Conservation (phyloP, 2,797 vertebrate genomes). For the Lagodon rhomboides region DNA sequence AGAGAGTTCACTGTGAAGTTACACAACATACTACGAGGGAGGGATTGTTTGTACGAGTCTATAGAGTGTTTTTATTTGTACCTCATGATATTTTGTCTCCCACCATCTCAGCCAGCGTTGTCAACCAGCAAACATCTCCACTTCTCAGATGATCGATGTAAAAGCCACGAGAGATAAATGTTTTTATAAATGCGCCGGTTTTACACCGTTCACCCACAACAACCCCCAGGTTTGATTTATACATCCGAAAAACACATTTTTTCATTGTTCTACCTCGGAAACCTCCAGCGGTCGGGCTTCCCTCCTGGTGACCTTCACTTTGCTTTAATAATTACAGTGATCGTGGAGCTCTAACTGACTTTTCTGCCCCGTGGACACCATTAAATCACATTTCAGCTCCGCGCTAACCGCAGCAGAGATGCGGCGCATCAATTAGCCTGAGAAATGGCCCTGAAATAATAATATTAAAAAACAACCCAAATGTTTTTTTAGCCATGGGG, state of each 20-base stretch:
- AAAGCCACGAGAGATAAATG: not conserved
- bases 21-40: no score
- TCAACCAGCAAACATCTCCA: not conserved
- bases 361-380: slow-evolving; percentile 59
- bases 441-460: slow-evolving; percentile 56
- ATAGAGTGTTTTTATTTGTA: no score
- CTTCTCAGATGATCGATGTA: not conserved
- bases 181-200: not conserved
- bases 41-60: no score
- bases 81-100: not conserved
- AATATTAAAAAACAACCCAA: slow-evolving; percentile 23
- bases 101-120: not conserved
- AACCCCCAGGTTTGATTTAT: not conserved
- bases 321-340: slow-evolving; percentile 71
- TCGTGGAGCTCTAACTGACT: slow-evolving; percentile 59
- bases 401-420: slow-evolving; percentile 48
- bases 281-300: slow-evolving; percentile 12
- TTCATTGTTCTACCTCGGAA: slow-evolving; percentile 22
- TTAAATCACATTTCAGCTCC: slow-evolving; percentile 67
- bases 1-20: no score
- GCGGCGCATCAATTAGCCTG: slow-evolving; percentile 62
- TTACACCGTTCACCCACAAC: not conserved
- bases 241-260: not conserved
- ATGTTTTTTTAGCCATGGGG: slow-evolving; percentile 47
- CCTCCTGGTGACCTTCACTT: slow-evolving; percentile 66